Evolutionary conservation across 2,797 vertebrate species (phyloP), one percentile per base, ranked within the genome.

Genomic region (Lycodopsis pacificus): DNA sequence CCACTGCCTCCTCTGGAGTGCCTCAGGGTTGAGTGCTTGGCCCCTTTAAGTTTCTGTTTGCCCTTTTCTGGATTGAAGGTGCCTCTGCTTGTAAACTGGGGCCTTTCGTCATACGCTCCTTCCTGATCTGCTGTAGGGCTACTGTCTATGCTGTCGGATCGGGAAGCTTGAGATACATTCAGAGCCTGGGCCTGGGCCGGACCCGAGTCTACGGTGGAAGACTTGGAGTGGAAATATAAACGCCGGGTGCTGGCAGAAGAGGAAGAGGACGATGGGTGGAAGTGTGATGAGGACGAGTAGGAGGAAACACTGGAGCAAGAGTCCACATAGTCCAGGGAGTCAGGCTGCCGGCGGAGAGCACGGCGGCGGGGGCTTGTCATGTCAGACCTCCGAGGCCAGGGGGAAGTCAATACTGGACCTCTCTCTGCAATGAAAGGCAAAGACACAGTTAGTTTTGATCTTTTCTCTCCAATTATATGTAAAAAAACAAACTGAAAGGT

Each of bases 41-140:
- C 86, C 38, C 95, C 96, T 90, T 96, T 97, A 53, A 99, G 94
- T 95, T 97, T 99, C 93, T 97, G 98, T 86, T 96, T 97, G 89
- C 97, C 96, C 68, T 97, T 98, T 91, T 98, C 97, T 0, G 97
- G 96, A 85, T 96, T 99, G 91, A 97, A 99, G 2, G 98, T 99
- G 81, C 97, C 97, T 1, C 97, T 93, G 73, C 97, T 99, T 81
- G 96, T 96, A 90, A 97, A 99, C 86, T 96, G 96, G 13, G 97
- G 94, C 68, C 91, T 93, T 65, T 97, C 96, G 5, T 97, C 95
- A 8, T 42, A 80, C 0, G 25, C 2, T 0, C 89, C 83, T 3
- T 92, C 93, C 19, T 68, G 95, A 27, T 94, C 87, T 6, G 82
- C 76, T 0, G 86, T 54, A 0, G 81, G 85, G 85, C 87, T 80